A percentile compares a stretch with the other conserved stretches of the same genome.
These are phyloP conservation scores for Bedellia somnulentella DNA, from an alignment of 2,888 invertebrate species.

Conservation along the genomic window DNA sequence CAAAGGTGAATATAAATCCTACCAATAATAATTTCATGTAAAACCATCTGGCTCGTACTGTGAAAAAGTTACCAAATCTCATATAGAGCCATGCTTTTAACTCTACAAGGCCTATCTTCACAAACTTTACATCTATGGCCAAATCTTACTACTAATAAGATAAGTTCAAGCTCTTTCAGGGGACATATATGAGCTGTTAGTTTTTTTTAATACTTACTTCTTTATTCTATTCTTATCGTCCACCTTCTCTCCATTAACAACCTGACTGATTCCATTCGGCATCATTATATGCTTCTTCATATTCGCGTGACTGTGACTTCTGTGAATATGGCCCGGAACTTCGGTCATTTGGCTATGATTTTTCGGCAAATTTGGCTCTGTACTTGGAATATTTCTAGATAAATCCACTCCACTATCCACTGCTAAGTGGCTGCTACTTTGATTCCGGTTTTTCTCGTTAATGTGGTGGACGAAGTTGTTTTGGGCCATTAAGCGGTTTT, in stretches of 20 bases:
- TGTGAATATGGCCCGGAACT: slow-evolving; percentile 29
- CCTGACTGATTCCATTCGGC: slow-evolving; percentile 40
- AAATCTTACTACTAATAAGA: no score
- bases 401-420: slow-evolving; percentile 35
- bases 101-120: no score
- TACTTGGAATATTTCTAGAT: slow-evolving; percentile 10
- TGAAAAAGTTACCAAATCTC: no score
- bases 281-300: slow-evolving; percentile 40
- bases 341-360: slow-evolving; percentile 5
- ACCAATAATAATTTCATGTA: no score
- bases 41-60: no score
- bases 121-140: neutral
- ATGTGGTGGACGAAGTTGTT: slow-evolving; percentile 48
- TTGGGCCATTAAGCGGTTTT: slow-evolving; percentile 50
- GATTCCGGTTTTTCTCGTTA: slow-evolving; percentile 38
- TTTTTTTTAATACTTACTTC: slow-evolving; percentile 40
- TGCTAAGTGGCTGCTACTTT: slow-evolving; percentile 35
- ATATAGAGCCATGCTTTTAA: no score
- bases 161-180: no score
- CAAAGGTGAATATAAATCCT: no score
- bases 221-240: slow-evolving; percentile 30
- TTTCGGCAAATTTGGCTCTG: neutral
- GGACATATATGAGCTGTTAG: no score
- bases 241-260: slow-evolving; percentile 28
- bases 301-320: slow-evolving; percentile 46